Conservation (phyloP, 2,888 invertebrate species). For the Axea sp. region DNA sequence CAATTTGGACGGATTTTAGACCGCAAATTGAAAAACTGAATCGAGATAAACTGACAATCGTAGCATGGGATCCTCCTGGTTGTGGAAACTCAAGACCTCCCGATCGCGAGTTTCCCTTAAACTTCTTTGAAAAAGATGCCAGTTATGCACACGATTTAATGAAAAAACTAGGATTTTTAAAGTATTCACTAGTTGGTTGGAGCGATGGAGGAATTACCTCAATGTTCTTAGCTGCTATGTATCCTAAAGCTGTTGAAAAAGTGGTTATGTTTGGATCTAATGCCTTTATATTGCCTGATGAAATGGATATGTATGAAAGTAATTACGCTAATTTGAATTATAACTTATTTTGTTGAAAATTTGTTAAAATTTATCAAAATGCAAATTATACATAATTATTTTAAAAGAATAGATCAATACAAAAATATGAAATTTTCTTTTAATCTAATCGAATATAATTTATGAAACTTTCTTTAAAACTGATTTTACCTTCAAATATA, state of each 20-base stretch:
- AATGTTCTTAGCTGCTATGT: constrained; percentile 87
- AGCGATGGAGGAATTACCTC: constrained; percentile 92
- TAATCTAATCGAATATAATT: no score
- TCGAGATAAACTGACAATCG: constrained; percentile 82
- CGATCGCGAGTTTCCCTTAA: constrained; percentile 83
- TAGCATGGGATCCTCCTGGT: constrained; percentile 93
- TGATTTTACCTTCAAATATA: no score
- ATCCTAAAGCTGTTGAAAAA: constrained; percentile 85
- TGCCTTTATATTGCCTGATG: constrained; percentile 86
- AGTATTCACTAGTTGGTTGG: constrained; percentile 92
- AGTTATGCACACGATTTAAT: constrained; percentile 85
- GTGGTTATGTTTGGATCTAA: constrained; percentile 90
- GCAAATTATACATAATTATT: no score
- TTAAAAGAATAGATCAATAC: no score
- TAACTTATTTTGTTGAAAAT: not conserved
- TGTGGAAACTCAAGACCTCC: constrained; percentile 92
- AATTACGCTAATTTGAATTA: constrained; percentile 68
- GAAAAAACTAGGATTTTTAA: constrained; percentile 84
- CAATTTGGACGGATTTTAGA: constrained; percentile 90
- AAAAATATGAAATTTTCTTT: no score
- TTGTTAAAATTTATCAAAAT: constrained; percentile 3
- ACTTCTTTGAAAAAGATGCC: constrained; percentile 89
- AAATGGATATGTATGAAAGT: constrained; percentile 84
- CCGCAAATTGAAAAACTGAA: constrained; percentile 87
- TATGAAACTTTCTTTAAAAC: no score